Percentiles rank a stretch among this genome's conserved stretches.
phyloP scores from a whole-genome alignment of 2,888 invertebrate species.

The Acrobasis consociella region DNA sequence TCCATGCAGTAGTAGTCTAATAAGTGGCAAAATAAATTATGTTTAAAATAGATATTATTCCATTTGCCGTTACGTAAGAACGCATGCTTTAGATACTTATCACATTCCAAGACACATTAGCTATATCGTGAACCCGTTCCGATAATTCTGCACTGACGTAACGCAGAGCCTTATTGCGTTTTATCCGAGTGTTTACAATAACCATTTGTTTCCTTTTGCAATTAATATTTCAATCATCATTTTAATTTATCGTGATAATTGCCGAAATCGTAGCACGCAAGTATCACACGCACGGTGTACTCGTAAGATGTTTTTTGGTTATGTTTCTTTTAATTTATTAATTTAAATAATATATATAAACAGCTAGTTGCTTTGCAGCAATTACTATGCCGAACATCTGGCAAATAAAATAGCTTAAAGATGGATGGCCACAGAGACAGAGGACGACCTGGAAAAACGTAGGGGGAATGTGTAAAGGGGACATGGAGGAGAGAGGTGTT shows the following conservation, averaged over 20 bases:
- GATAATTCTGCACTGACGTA: constrained; percentile 2
- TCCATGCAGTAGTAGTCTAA: too few species aligned
- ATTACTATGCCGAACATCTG: too few species aligned
- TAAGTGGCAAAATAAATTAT: too few species aligned
- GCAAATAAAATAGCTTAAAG: too few species aligned
- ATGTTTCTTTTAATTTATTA: not conserved
- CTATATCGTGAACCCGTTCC: not conserved
- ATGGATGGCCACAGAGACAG: too few species aligned
- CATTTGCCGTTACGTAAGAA: too few species aligned
- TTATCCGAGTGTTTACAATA: not conserved
- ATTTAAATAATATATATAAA: too few species aligned
- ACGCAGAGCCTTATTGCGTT: not conserved
- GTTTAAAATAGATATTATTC: too few species aligned
- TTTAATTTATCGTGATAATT: constrained; percentile 7
- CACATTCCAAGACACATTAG: not conserved
- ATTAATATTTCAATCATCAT: constrained; percentile 15
- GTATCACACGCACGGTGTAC: not conserved
- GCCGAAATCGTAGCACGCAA: not conserved
- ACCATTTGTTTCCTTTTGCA: constrained; percentile 2
- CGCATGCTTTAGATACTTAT: not conserved
- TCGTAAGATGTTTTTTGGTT: not conserved
- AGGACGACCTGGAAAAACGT: too few species aligned
- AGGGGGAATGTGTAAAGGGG: too few species aligned
- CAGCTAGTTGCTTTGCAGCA: too few species aligned
- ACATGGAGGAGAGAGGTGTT: too few species aligned